Evolutionary conservation across 2,113 vertebrate genomes (phyloP), one percentile per base, ranked within the genome.

Genomic region (Cyphomyrus discorhynchus): DNA sequence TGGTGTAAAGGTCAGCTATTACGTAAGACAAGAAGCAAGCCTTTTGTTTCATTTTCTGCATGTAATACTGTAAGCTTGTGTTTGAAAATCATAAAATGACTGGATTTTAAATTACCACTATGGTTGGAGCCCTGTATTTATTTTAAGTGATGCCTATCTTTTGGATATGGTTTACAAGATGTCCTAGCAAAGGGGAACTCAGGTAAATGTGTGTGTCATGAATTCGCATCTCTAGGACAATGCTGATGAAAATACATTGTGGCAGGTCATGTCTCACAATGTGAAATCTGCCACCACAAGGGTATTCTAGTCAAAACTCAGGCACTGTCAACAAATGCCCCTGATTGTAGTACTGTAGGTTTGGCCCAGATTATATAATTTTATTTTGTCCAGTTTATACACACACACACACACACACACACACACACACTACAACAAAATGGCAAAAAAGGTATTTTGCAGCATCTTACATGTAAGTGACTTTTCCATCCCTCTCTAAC

Each of bases 1-100:
- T 91, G 89, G 90, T 88, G 89, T 91, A 89, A 91, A 91, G 89
- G 89, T 90, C 88, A 88, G 62, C 86, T 83, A 53, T 89, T 88
- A 74, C 70, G 74, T 87, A 89, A 88, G 53, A 77, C 88, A 8
- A 50, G 35, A 35, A 89, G 88, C 53, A 88, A 52, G 77, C 35
- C 31, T 56, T 46, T 39, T 45, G 39, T 35, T 70, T 31, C 31
- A 88, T 31, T 87, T 82, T 74, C 17, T 47, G 90, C 6, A 87
- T 87, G 52, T 56, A 47, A 46, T 39, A 42, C 35, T 46, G 49
- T 74, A 56, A 24, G 45, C 86, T 45, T 56, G 53, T 17, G 21
- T 88, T 88, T 88, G 35, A 8, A 70, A 47, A 87, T 58, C 45
- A 88, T 77, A 24, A 31, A 31, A 13, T 66, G 7, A n/a, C 42